phyloP scores from a whole-genome alignment of 2,888 invertebrate species.

The Agrochola litura region DNA sequence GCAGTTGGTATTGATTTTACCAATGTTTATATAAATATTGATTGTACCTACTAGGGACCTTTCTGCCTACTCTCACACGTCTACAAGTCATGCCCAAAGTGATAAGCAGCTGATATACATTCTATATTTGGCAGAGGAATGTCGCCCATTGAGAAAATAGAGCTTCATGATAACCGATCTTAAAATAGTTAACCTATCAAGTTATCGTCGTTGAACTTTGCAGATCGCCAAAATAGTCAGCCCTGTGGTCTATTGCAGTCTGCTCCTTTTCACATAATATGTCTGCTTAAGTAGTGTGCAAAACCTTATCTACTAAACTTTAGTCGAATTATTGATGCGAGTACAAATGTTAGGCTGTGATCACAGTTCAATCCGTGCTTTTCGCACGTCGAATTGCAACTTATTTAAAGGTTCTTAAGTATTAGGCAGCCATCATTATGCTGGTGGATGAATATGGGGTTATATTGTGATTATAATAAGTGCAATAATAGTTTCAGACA shows the following conservation, averaged over 20 bases:
- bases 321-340: constrained; percentile 48
- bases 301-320: constrained; percentile 38
- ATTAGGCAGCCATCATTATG: not conserved
- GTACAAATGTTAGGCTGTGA: constrained; percentile 21
- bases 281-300: constrained; percentile 28
- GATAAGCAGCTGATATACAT: constrained; percentile 39
- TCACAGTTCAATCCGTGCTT: constrained; percentile 4
- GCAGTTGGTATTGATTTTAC: constrained; percentile 27
- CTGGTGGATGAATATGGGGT: not conserved
- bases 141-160: constrained; percentile 46
- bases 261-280: constrained; percentile 21
- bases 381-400: not conserved
- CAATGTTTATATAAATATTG: constrained; percentile 36
- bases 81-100: not conserved
- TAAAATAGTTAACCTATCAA: constrained; percentile 47
- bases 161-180: constrained; percentile 47
- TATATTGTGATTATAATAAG: not conserved
- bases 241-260: constrained; percentile 19
- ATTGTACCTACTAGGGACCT: constrained; percentile 17
- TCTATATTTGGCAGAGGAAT: constrained; percentile 57
- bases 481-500: not conserved
- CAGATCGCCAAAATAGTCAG: constrained; percentile 28
- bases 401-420: not conserved
- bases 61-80: constrained; percentile 20
- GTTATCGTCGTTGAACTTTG: constrained; percentile 18